These are phyloP conservation scores for Arbacia lixula DNA, from an alignment of 53 echinoderm and acorn worm species.

Conservation along the genomic window DNA sequence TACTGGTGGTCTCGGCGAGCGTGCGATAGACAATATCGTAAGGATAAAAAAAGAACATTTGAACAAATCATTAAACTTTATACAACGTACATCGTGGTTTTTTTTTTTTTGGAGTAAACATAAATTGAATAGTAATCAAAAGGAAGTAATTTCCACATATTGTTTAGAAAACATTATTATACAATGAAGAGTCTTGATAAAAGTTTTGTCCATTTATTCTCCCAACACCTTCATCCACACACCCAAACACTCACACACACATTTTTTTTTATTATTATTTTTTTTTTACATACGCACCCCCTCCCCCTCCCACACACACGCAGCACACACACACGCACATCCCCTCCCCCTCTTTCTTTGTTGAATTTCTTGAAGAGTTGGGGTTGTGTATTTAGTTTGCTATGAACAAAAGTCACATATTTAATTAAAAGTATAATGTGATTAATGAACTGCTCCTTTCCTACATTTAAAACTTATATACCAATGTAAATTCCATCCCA, in stretches of 20 bases:
- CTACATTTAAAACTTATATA: background rate
- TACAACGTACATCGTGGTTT: no score
- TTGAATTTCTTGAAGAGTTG: conserved; percentile 20
- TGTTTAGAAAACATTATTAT: no score
- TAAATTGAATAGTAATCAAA: no score
- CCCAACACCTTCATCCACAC: background rate
- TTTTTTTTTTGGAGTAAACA: no score
- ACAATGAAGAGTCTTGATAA: no score
- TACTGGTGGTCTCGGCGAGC: no score
- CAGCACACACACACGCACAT: background rate
- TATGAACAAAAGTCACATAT: background rate
- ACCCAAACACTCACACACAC: conserved; percentile 1
- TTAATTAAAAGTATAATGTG: conserved; percentile 8
- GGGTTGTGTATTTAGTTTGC: conserved; percentile 6
- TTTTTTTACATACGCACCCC: no score
- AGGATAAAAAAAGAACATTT: no score
- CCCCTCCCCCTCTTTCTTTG: background rate
- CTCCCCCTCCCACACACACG: background rate
- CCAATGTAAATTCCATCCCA: conserved; percentile 8
- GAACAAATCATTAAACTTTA: no score
- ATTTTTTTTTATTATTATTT: background rate
- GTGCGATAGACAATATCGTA: no score
- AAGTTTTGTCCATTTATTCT: no score
- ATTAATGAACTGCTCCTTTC: conserved; percentile 13
- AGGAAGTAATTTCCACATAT: no score